Base-by-base conservation (phyloP, 1,140 invertebrate species). In the Heliconius hewitsoni region DNA sequence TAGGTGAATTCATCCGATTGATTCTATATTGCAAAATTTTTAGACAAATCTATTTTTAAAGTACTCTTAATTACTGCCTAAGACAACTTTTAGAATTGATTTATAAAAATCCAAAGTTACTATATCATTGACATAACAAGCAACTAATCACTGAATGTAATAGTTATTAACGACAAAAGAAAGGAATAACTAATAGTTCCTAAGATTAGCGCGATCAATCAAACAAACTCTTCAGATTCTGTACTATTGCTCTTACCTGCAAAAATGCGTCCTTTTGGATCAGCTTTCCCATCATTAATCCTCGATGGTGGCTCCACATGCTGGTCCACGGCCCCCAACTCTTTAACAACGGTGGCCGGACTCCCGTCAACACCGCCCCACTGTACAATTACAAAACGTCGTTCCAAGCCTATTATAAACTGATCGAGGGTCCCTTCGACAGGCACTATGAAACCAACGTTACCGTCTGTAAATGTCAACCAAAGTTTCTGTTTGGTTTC, bases 261-360 rank as follows among this genome's bases (percentile, higher is more conserved):
- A 96, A 96, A 98, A 4, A 98, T 89, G 60, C 97, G 95, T 70
- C 98, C 98, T 16, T 87, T 91, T 0, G 96, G 95, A 91, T 99
- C 98, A 79, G 96, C 97, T 94, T 98, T 99, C 11, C 96, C 98
- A 94, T 98, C 98, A 87, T 99, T 99, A 80, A 98, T 96, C 82
- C 97, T 95, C 80, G 96, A 98, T 0, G 46, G 79, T 4, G 91
- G 87, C 13, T 34, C 37, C 0, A 91, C 89, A n/a, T 96, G 92
- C 1, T 88, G 81, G 55, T 98, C 97, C 0, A 98, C 96, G 37
- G 96, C 95, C 1, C 94, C 94, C n/a, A 95, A 89, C 27, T 95
- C 91, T 57, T 95, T 85, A 1, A 95, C 85, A 5, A 96, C 94
- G 50, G 93, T 92, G 3, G 95, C 90, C 1, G 89, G 82, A 60